A percentile compares a stretch with the other conserved stretches of the same genome.
Conservation (phyloP, 2,888 invertebrate species). For the Cybosia mesomella region DNA sequence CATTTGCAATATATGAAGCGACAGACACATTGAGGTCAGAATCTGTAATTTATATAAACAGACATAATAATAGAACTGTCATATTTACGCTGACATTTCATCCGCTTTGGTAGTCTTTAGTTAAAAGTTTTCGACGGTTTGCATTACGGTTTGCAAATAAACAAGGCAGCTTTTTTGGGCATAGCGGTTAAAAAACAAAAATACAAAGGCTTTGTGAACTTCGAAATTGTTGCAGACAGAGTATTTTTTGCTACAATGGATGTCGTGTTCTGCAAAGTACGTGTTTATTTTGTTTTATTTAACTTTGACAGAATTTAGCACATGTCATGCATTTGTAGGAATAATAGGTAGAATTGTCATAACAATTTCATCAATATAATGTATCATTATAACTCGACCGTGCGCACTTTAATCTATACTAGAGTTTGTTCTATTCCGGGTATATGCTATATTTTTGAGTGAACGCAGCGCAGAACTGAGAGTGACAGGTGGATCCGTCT, state of each 20-base stretch:
- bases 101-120: neutral
- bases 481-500: too few relatives aligned
- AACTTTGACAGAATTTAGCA: neutral
- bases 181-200: slow-evolving; percentile 4
- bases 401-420: too few relatives aligned
- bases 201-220: slow-evolving; percentile 8
- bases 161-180: slow-evolving; percentile 5
- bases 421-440: too few relatives aligned
- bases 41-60: neutral
- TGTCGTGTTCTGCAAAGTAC: neutral
- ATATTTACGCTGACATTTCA: neutral
- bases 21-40: neutral
- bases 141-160: neutral
- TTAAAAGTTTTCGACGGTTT: neutral
- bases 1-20: neutral
- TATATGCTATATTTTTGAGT: too few relatives aligned
- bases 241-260: neutral
- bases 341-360: neutral
- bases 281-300: neutral
- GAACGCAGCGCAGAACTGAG: too few relatives aligned
- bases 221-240: neutral
- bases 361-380: neutral
- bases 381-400: too few relatives aligned
- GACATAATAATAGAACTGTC: neutral
- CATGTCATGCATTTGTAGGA: neutral